Percentiles rank a stretch among this genome's conserved stretches.
These are phyloP conservation scores for Spheniscus humboldti DNA, from an alignment of 2,797 vertebrate genomes.

Conservation along the genomic window DNA sequence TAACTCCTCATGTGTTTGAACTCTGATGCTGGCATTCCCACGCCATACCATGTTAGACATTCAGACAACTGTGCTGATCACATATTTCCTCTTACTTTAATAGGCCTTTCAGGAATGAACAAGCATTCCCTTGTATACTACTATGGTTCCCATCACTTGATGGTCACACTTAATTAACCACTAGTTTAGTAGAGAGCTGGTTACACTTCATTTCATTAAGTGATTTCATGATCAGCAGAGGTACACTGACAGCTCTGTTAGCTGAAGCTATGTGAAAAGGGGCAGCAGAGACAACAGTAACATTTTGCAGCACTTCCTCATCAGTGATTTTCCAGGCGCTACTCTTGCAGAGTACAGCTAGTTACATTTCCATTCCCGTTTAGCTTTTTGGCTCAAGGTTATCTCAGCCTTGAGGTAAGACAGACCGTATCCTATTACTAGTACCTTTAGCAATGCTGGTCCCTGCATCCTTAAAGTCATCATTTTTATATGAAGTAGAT, in stretches of 20 bases:
- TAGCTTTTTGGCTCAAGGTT: not conserved
- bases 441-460: not conserved
- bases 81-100: conserved; percentile 60
- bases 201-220: conserved; percentile 67
- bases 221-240: conserved; percentile 56
- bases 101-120: conserved; percentile 60
- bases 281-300: conserved; percentile 30
- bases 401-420: not conserved
- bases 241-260: conserved; percentile 58
- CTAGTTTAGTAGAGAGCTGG: conserved; percentile 36
- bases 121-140: conserved; percentile 59
- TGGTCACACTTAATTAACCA: conserved; percentile 65
- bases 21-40: conserved; percentile 1
- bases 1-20: conserved; percentile 7
- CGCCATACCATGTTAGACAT: not conserved
- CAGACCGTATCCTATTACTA: not conserved
- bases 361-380: not conserved
- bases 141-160: conserved; percentile 48
- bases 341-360: not conserved
- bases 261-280: conserved; percentile 6
- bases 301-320: conserved; percentile 32
- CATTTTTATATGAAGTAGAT: not conserved
- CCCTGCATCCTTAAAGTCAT: not conserved
- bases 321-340: not conserved
- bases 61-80: conserved; percentile 52